Evolutionary conservation across 2,113 vertebrate genomes (phyloP), one percentile per base, ranked within the genome.

Genomic region (Hylia prasina): DNA sequence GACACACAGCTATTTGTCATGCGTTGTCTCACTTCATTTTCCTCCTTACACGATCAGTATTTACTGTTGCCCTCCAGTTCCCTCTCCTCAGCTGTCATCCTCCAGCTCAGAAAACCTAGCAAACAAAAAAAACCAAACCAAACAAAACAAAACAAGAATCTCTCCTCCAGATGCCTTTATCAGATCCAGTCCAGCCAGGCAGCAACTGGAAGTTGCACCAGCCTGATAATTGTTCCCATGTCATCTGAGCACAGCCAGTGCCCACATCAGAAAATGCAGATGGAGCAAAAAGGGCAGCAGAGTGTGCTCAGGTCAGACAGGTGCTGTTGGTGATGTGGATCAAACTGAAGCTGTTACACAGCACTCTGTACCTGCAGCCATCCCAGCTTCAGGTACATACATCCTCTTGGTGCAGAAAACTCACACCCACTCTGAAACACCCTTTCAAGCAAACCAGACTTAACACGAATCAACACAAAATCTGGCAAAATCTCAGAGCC

Each of bases 11-110:
- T n/a, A 4, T 35, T 54, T 61, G 20, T 6, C 56, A 7, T 0
- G 22, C 10, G 2, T 12, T 50, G 10, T 19, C 9, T 35, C 47
- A 8, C 23, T 64, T 28, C 4, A 10, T 66, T 45, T 7, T 2
- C 3, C 15, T 15, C 61, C 60, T 85, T 33, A 17, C 11, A n/a
- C 1, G 0, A 23, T n/a, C 48, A 40, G 13, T 8, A 33, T 58
- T 66, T 58, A 31, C 11, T 11, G 61, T 8, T 44, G 12, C 66
- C 73, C 44, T 58, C 16, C n/a, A 16, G 11, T 17, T 15, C 11
- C 35, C 17, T 6, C 12, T n/a, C n/a, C 44, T 65, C 25, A 51
- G 15, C n/a, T 66, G 44, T 21, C 40, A 24, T 24, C 39, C n/a
- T 57, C 9, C n/a, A 4, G 7, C 75, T 93, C 81, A 83, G 72